phyloP scores from a whole-genome alignment of 2,797 vertebrate genomes.

The Crenuchus spilurus region DNA sequence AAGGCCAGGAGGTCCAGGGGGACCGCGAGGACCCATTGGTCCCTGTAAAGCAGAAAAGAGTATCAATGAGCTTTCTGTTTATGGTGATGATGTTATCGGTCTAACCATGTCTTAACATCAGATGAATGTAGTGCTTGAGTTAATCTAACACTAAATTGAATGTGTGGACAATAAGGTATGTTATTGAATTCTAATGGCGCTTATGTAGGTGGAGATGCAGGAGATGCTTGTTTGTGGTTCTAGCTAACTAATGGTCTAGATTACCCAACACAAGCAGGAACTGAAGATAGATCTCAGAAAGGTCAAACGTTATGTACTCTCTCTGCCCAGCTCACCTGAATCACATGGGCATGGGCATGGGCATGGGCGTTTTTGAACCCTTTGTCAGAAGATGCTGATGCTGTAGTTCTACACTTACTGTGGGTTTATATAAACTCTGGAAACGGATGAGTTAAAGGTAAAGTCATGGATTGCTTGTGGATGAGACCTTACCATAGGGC shows the following conservation, averaged over 20 bases:
- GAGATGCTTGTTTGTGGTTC: neutral
- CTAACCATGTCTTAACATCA: neutral
- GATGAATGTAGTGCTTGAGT: neutral
- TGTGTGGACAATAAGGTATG: neutral
- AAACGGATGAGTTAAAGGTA: neutral
- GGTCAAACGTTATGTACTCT: too few species aligned
- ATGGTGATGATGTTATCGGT: neutral
- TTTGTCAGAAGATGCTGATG: neutral
- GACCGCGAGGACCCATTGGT: constrained; percentile 91
- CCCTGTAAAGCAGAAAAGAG: constrained; percentile 76
- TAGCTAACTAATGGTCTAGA: neutral
- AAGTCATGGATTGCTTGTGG: too few species aligned
- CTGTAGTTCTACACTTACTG: neutral
- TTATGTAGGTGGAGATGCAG: neutral
- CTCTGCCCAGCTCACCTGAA: too few species aligned
- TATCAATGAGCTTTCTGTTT: constrained; percentile 21
- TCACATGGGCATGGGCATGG: too few species aligned
- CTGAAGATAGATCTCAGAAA: too few species aligned
- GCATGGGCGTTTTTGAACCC: neutral
- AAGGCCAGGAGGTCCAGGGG: constrained; percentile 86
- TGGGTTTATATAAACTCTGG: neutral
- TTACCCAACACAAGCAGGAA: neutral
- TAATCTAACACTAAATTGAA: neutral
- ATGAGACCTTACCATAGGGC: constrained; percentile 87
- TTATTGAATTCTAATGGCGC: neutral